These are phyloP conservation scores for Oryzias javanicus DNA, from an alignment of 2,113 vertebrate species.

Conservation along the genomic window DNA sequence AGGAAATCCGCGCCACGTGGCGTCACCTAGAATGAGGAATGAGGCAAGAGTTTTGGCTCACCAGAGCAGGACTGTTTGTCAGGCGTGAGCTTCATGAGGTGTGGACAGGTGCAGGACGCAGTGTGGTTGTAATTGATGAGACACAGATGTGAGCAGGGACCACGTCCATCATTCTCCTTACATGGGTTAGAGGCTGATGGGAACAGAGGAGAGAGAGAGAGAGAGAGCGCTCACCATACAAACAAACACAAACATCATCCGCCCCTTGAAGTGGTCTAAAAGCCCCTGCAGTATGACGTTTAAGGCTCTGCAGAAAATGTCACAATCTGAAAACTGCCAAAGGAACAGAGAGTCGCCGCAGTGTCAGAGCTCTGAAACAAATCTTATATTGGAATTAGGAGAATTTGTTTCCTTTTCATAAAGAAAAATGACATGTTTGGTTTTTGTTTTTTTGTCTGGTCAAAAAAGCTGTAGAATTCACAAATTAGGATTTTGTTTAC, in stretches of 20 bases:
- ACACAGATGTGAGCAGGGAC: conserved; percentile 95
- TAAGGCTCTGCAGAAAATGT: background rate
- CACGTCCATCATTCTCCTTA: conserved; percentile 86
- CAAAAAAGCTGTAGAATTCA: too few relatives aligned
- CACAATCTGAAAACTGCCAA: too few relatives aligned
- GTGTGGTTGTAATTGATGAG: conserved; percentile 92
- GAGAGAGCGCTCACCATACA: background rate
- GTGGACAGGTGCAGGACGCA: conserved; percentile 91
- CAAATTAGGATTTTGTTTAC: too few relatives aligned
- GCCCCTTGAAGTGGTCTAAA: background rate
- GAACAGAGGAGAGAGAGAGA: background rate
- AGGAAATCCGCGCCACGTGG: too few relatives aligned
- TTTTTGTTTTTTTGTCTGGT: too few relatives aligned
- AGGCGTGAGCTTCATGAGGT: conserved; percentile 91
- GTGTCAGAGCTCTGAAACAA: too few relatives aligned
- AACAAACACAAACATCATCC: background rate
- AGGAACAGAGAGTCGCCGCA: too few relatives aligned
- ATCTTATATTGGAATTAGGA: too few relatives aligned
- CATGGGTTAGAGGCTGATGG: conserved; percentile 89
- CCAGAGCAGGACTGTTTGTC: conserved; percentile 92
- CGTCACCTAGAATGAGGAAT: background rate
- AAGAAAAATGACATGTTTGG: too few relatives aligned
- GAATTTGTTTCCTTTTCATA: too few relatives aligned
- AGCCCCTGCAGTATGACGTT: conserved; percentile 10
- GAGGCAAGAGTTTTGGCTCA: conserved; percentile 66